Percentiles rank a stretch among this genome's conserved stretches.
These are phyloP conservation scores for Pristionchus fissidentatus DNA, from an alignment of 2,888 invertebrate species.

Conservation along the genomic window DNA sequence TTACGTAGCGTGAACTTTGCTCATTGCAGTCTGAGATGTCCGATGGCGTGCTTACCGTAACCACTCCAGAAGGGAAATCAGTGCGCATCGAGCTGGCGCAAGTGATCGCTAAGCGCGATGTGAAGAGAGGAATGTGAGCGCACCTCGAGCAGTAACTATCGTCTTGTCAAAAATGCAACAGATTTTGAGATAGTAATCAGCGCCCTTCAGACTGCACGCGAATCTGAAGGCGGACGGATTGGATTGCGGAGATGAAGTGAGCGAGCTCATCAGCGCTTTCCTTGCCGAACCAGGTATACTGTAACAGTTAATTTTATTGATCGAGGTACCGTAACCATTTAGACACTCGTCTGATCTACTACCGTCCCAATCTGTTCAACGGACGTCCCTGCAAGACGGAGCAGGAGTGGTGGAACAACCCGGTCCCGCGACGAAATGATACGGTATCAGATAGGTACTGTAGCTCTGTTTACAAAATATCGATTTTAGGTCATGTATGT, in stretches of 20 bases:
- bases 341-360: slow-evolving; percentile 65
- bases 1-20: background rate
- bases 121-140: slow-evolving; percentile 57
- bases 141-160: background rate
- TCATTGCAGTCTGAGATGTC: slow-evolving; percentile 52
- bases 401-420: slow-evolving; percentile 63
- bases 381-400: slow-evolving; percentile 63
- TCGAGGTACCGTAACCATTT: background rate
- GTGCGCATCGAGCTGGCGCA: slow-evolving; percentile 53
- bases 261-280: slow-evolving; percentile 60
- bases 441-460: slow-evolving; percentile 50
- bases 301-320: background rate
- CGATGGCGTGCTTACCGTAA: slow-evolving; percentile 52
- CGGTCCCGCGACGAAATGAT: slow-evolving; percentile 60
- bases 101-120: slow-evolving; percentile 53
- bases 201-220: slow-evolving; percentile 8
- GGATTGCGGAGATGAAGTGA: slow-evolving; percentile 69
- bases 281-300: slow-evolving; percentile 56
- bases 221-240: slow-evolving; percentile 65
- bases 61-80: slow-evolving; percentile 49
- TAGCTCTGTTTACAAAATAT: slow-evolving; percentile 40
- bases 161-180: background rate
- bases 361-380: slow-evolving; percentile 64
- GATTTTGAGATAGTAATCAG: background rate
- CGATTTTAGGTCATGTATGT: slow-evolving; percentile 64